phyloP scores from a whole-genome alignment of 2,113 vertebrate genomes.

The Pogona vitticeps region DNA sequence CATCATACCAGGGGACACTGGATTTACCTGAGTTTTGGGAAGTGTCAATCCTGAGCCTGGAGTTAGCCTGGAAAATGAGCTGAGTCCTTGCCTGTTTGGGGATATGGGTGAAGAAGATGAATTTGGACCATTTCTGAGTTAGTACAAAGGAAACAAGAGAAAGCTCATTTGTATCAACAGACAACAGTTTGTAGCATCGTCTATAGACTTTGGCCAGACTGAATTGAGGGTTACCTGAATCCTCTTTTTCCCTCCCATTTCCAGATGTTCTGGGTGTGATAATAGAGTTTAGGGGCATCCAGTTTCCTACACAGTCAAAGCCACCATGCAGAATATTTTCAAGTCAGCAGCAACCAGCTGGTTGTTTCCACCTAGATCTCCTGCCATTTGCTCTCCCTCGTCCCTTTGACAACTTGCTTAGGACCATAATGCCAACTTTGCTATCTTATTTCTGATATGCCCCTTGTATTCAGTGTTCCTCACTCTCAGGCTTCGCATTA shows the following conservation, averaged over 20 bases:
- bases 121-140: background rate
- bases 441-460: background rate
- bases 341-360: background rate
- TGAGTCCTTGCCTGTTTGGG: background rate
- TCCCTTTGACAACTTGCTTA: background rate
- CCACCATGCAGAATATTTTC: background rate
- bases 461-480: background rate
- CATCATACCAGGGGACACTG: too few species aligned
- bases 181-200: background rate
- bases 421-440: background rate
- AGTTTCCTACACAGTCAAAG: background rate
- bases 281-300: background rate
- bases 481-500: background rate
- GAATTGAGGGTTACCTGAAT: background rate
- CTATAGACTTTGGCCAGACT: background rate
- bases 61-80: background rate
- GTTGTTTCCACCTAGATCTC: background rate
- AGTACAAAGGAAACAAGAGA: background rate
- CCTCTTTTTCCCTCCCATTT: background rate
- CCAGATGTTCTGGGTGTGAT: background rate
- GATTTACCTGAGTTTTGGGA: too few species aligned
- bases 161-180: background rate
- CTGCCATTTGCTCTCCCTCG: background rate
- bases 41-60: too few species aligned
- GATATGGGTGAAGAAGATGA: background rate